These are phyloP conservation scores for Paracyclopina nana DNA, from an alignment of 1,140 invertebrate genomes.

Conservation along the genomic window DNA sequence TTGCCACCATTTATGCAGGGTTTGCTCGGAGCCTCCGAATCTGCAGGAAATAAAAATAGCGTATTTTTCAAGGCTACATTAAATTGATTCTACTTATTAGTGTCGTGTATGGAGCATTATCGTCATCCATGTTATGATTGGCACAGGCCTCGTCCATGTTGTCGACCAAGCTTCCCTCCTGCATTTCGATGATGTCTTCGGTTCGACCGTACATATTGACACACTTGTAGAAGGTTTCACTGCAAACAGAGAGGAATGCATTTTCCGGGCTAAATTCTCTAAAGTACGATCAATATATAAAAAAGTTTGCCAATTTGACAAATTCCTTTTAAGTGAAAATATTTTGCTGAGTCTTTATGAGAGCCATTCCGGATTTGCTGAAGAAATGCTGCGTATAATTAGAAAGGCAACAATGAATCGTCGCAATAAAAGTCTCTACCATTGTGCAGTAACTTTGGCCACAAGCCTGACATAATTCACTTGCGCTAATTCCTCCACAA, in stretches of 20 bases:
- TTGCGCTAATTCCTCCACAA: neutral
- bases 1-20: slow-evolving; percentile 5
- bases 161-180: neutral
- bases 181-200: slow-evolving; percentile 9
- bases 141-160: neutral
- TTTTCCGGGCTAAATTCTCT: no score
- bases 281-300: no score
- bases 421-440: no score
- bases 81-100: slow-evolving; percentile 3
- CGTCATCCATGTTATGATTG: slow-evolving; percentile 1
- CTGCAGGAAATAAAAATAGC: neutral
- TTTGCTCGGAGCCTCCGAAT: neutral
- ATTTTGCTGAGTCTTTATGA: no score
- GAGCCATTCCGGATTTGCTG: no score
- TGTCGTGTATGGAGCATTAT: neutral
- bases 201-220: slow-evolving; percentile 1
- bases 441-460: neutral
- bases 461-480: neutral
- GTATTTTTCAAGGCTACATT: neutral
- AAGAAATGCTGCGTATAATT: no score
- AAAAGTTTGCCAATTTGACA: no score
- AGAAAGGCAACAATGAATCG: no score
- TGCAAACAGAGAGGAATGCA: no score
- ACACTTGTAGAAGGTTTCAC: slow-evolving; percentile 8
- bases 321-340: no score